Evolutionary conservation across 2,797 vertebrate species (phyloP), one percentile per base, ranked within the genome.

Genomic region (Champsocephalus esox): DNA sequence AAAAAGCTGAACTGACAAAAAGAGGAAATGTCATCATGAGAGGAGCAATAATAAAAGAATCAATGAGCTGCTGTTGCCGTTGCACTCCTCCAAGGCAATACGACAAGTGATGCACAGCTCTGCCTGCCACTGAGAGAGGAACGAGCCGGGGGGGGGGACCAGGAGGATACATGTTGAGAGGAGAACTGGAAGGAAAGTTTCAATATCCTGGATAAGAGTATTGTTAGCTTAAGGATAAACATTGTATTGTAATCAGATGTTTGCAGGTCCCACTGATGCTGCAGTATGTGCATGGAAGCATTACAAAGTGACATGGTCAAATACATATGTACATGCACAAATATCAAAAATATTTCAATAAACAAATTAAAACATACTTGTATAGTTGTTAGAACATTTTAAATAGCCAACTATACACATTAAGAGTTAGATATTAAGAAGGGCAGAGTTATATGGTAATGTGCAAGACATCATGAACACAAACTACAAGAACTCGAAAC

Each of bases 1-100:
- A 89, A 90, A 92, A 63, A 87, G 93, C 92, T 93, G 92, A 94
- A 88, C 83, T 87, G 89, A 91, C 93, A 91, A 92, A 94, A 94
- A 94, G 90, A 82, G 82, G 88, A 92, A 94, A 93, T 93, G 92
- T 90, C 92, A 93, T 92, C 87, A 88, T 77, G 91, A 91, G 81
- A 80, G 66, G 84, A 85, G 81, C 88, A 91, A 89, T 93, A 90
- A 94, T 88, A 92, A 88, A 90, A 66, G 76, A 89, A 93, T 94
- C 92, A 88, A 89, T 93, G 91, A 87, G 84, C 79, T 87, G 82
- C 89, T 80, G 83, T 87, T 80, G 69, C 83, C 38, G 61, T 67
- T 77, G 75, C 73, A 55, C 64, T 75, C 73, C 62, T 76, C 3
- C 2, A n/a, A 88, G 75, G 74, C 85, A 82, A 87, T 76, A 84